A percentile compares a stretch with the other conserved stretches of the same genome.
Evolutionary conservation across 2,888 invertebrate genomes (phyloP).

Genomic region (Seira ritae): DNA sequence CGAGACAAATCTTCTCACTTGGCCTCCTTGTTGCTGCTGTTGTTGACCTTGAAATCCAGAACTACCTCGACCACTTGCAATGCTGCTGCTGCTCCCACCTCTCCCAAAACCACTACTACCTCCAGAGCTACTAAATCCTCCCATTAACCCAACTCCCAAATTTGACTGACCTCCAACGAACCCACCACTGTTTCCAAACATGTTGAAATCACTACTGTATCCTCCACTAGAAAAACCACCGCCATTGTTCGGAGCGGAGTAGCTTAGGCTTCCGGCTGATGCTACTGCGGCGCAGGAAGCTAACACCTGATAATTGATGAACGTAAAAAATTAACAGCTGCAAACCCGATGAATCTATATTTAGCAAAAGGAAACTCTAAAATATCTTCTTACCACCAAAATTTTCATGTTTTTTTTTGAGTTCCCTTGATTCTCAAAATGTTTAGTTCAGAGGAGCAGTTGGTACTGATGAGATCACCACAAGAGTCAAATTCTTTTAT

Average conservation of each 20-base stretch:
- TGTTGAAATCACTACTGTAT: neutral
- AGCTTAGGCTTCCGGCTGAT: constrained; percentile 52
- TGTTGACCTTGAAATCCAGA: constrained; percentile 6
- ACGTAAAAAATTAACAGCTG: no score
- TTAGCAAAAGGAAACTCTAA: no score
- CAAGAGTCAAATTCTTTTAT: neutral
- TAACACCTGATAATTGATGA: constrained; percentile 35
- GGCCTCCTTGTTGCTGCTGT: constrained; percentile 40
- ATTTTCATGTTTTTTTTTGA: constrained; percentile 41
- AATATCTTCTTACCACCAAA: constrained; percentile 43
- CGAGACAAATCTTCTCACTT: constrained; percentile 56
- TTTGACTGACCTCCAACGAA: constrained; percentile 5
- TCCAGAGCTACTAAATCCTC: constrained; percentile 16
- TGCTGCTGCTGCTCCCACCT: neutral
- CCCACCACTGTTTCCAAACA: neutral
- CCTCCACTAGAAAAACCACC: neutral
- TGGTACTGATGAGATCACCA: constrained; percentile 24
- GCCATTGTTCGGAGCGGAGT: neutral
- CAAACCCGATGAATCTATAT: no score
- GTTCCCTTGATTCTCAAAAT: neutral
- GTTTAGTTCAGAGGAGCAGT: neutral
- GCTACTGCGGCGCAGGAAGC: constrained; percentile 33
- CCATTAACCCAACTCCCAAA: neutral
- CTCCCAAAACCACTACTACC: constrained; percentile 8
- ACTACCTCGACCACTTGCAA: neutral